phyloP scores from a whole-genome alignment of 2,888 invertebrate genomes.

The Physocephala rufipes region DNA sequence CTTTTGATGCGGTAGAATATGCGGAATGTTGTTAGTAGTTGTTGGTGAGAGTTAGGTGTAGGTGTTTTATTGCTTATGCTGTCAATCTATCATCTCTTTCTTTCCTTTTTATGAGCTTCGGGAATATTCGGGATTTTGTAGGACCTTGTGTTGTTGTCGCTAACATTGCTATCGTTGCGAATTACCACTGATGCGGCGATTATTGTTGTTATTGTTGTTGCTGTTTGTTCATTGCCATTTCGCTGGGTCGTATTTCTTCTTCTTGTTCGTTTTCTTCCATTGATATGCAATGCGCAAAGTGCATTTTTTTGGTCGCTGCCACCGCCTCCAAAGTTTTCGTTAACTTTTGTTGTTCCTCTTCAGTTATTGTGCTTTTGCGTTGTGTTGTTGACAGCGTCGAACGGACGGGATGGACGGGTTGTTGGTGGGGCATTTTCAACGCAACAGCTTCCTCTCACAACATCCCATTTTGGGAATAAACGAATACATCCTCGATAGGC shows the following conservation, averaged over 20 bases:
- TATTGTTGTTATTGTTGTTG: neutral
- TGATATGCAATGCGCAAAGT: constrained; percentile 38
- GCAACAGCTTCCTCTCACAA: constrained; percentile 28
- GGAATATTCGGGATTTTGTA: neutral
- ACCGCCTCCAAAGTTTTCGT: constrained; percentile 5
- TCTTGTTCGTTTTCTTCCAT: constrained; percentile 32
- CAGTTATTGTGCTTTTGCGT: neutral
- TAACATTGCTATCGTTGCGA: constrained; percentile 10
- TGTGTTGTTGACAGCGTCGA: no score
- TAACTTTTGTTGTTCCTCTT: constrained; percentile 11
- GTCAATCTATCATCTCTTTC: constrained; percentile 24
- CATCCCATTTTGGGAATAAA: constrained; percentile 10
- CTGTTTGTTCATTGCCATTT: constrained; percentile 1
- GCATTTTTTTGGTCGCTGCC: constrained; percentile 12
- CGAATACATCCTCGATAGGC: no score
- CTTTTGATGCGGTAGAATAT: neutral
- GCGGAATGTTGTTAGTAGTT: neutral
- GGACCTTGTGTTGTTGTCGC: neutral
- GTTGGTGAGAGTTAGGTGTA: constrained; percentile 36
- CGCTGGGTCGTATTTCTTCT: constrained; percentile 21
- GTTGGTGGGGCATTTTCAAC: constrained; percentile 9
- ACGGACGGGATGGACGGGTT: no score
- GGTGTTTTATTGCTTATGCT: constrained; percentile 47
- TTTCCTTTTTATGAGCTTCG: constrained; percentile 11
- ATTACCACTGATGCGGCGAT: no score